Conservation (phyloP, 2,797 vertebrate species). For the Pagetopsis macropterus region DNA sequence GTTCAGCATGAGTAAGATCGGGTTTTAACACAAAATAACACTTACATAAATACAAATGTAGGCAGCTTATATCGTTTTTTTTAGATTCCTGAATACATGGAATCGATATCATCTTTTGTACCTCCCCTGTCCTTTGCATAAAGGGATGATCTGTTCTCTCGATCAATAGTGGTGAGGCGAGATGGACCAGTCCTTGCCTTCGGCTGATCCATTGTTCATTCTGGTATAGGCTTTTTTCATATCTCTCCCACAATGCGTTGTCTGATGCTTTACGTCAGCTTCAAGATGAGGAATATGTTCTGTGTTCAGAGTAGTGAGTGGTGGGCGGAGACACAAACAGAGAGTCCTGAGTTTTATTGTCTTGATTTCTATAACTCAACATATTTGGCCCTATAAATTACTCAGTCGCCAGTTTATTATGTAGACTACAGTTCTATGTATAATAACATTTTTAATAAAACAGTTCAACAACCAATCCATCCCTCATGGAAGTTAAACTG, state of each 20-base stretch:
- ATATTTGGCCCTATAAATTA: neutral
- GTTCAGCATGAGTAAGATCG: constrained; percentile 6
- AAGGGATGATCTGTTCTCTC: constrained; percentile 56
- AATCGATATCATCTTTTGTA: constrained; percentile 58
- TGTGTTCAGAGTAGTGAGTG: neutral
- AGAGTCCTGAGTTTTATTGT: neutral
- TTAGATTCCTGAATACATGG: constrained; percentile 34
- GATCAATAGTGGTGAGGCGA: constrained; percentile 63
- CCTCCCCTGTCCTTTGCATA: constrained; percentile 48
- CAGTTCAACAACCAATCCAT: too few species aligned
- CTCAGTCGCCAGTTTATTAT: too few species aligned
- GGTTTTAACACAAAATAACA: constrained; percentile 38
- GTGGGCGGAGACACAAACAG: constrained; percentile 16
- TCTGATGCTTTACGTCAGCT: constrained; percentile 15
- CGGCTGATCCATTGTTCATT: constrained; percentile 43
- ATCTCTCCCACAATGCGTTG: constrained; percentile 45
- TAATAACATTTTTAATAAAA: too few species aligned
- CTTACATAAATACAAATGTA: constrained; percentile 71
- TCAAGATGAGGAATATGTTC: constrained; percentile 16
- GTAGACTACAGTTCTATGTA: too few species aligned
- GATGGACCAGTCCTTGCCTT: constrained; percentile 48
- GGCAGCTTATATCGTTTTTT: constrained; percentile 73
- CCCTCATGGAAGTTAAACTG: too few species aligned
- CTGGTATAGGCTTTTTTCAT: constrained; percentile 45
- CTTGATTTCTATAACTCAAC: neutral